Percentiles rank a stretch among this genome's conserved stretches.
phyloP scores from a whole-genome alignment of 2,888 invertebrate species.

The Limenitis camilla region DNA sequence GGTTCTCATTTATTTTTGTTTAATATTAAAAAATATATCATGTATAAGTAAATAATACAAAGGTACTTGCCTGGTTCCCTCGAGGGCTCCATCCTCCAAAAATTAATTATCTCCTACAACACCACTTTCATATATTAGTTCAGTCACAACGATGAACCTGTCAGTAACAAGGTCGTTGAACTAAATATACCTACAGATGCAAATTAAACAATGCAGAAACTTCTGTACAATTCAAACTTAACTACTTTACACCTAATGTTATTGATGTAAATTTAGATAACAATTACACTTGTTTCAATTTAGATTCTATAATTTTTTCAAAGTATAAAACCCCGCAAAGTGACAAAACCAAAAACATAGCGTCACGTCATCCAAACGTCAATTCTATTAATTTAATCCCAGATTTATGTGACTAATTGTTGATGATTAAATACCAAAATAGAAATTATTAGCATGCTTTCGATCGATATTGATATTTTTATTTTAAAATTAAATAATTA shows the following conservation, averaged over 20 bases:
- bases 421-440: background rate
- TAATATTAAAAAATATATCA: background rate
- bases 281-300: conserved; percentile 21
- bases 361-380: conserved; percentile 52
- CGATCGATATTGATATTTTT: too few relatives aligned
- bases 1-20: background rate
- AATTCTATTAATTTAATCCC: conserved; percentile 11
- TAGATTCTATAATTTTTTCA: conserved; percentile 30
- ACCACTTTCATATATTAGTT: conserved; percentile 68
- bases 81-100: conserved; percentile 66
- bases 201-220: conserved; percentile 43
- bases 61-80: conserved; percentile 63
- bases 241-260: conserved; percentile 28
- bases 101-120: conserved; percentile 48
- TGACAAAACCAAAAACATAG: conserved; percentile 52
- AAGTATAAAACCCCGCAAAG: conserved; percentile 32
- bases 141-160: conserved; percentile 71
- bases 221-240: conserved; percentile 32
- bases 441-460: too few relatives aligned
- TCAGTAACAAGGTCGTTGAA: conserved; percentile 75
- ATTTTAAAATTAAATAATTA: too few relatives aligned
- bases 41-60: background rate
- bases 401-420: background rate
- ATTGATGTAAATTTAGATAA: conserved; percentile 17
- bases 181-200: conserved; percentile 70